These are phyloP conservation scores for Hyles lineata DNA, from an alignment of 2,888 invertebrate species.

Conservation along the genomic window DNA sequence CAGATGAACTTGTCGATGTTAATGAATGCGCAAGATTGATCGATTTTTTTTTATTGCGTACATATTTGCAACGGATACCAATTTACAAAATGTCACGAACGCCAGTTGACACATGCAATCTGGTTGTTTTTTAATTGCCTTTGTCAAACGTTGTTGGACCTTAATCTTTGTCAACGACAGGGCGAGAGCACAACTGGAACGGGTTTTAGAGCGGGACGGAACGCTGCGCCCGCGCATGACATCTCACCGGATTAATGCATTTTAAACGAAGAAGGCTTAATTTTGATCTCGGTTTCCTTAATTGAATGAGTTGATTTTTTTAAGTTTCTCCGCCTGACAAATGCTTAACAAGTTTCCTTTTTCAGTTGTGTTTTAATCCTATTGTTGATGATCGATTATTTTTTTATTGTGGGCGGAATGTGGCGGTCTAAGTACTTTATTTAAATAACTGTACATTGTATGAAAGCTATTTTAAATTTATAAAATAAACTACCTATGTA, in stretches of 20 bases:
- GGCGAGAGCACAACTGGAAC: slow-evolving; percentile 66
- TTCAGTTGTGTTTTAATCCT: slow-evolving; percentile 23
- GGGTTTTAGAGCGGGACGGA: slow-evolving; percentile 76
- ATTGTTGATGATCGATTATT: slow-evolving; percentile 17
- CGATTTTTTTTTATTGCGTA: slow-evolving; percentile 52
- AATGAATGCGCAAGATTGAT: slow-evolving; percentile 58
- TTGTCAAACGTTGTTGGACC: slow-evolving; percentile 58
- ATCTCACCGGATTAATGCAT: slow-evolving; percentile 84
- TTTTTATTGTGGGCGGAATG: not conserved
- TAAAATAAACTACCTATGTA: not conserved
- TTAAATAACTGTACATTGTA: not conserved
- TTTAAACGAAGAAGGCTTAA: slow-evolving; percentile 84
- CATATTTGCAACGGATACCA: slow-evolving; percentile 54
- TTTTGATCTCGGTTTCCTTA: slow-evolving; percentile 76
- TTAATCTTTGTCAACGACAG: slow-evolving; percentile 73
- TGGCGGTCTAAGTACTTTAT: not conserved
- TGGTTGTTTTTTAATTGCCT: slow-evolving; percentile 52
- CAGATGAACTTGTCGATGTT: slow-evolving; percentile 45
- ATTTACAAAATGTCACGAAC: slow-evolving; percentile 68
- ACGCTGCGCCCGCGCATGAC: slow-evolving; percentile 73
- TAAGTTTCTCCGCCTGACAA: slow-evolving; percentile 38
- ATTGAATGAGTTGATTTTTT: slow-evolving; percentile 72
- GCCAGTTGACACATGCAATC: slow-evolving; percentile 59
- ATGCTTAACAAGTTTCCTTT: slow-evolving; percentile 26
- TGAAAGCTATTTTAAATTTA: not conserved